phyloP scores from a whole-genome alignment of 2,113 vertebrate genomes.

The Platysternon megacephalum region DNA sequence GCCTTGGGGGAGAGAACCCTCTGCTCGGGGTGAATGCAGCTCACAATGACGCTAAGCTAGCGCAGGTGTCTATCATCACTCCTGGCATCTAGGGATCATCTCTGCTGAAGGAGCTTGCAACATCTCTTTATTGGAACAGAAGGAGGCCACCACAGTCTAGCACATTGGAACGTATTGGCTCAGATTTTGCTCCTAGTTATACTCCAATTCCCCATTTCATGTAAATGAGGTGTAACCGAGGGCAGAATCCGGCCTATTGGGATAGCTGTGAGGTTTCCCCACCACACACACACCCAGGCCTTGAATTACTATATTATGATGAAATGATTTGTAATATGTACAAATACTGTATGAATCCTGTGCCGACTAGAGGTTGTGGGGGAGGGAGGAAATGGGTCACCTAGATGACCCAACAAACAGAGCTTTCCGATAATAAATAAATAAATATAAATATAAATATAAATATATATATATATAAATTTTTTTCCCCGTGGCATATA shows the following conservation, averaged over 20 bases:
- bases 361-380: neutral
- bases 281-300: neutral
- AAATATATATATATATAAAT: rapidly evolving
- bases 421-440: no score
- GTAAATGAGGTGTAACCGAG: neutral
- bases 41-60: neutral
- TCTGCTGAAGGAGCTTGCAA: neutral
- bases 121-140: neutral
- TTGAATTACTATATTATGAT: neutral
- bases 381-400: neutral
- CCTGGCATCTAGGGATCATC: rapidly evolving
- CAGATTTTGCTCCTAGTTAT: neutral
- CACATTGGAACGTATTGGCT: neutral
- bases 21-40: neutral
- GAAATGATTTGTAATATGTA: neutral
- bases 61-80: rapidly evolving
- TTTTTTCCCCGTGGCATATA: neutral
- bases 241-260: neutral
- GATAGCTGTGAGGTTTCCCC: neutral
- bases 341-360: neutral
- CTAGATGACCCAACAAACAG: neutral
- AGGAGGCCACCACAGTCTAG: neutral
- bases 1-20: rapidly evolving
- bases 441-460: no score
- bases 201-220: neutral